Base-by-base conservation (phyloP, 1,140 invertebrate genomes). In the Plectrocnemia conspersa region DNA sequence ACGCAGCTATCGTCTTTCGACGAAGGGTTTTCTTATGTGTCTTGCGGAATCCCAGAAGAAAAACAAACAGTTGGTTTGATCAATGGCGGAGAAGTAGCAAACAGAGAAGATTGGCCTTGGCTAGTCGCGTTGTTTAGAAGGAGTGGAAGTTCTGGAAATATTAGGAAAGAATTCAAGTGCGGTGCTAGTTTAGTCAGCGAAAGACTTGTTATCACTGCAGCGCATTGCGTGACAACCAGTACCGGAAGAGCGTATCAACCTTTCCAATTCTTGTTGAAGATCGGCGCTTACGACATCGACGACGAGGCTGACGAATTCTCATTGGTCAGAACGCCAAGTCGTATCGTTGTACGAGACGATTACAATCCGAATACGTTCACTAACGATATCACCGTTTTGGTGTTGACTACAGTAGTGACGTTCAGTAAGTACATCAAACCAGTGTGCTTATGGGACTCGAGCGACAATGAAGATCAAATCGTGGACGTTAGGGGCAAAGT, bases 61-160 rank as follows among this genome's bases (percentile, higher is more conserved):
- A n/a, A n/a, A n/a, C n/a, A n/a, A n/a, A n/a, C n/a, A n/a, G n/a
- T n/a, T n/a, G n/a, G n/a, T n/a, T 35, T 49, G 21, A 21, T 49
- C 3, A 3, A 19, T 9, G 41, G 15, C 13, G 82, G 82, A 3
- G 56, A 64, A 2, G 65, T 73, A 2, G 67, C 80, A 1, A 57
- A 65, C 0, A 66, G 73, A 3, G 82, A 84, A 22, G 76, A 82
- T 55, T 82, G 80, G 67, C 85, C 85, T 0, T 88, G 85, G 85
- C 71, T 85, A 54, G 82, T 78, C 0, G 78, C 78, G 0, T 77
- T 86, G 29, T 35, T 18, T 47, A 2, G 75, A 78, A 58, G 69
- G 81, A 19, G 63, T 82, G 18, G 77, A 77, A 49, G 79, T 21
- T 45, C 7, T 13, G 23, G 29, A 16, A 35, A 45, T 27, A 24